Conservation (phyloP, 2,797 vertebrate genomes). For the Brachyrhaphis roseni region DNA sequence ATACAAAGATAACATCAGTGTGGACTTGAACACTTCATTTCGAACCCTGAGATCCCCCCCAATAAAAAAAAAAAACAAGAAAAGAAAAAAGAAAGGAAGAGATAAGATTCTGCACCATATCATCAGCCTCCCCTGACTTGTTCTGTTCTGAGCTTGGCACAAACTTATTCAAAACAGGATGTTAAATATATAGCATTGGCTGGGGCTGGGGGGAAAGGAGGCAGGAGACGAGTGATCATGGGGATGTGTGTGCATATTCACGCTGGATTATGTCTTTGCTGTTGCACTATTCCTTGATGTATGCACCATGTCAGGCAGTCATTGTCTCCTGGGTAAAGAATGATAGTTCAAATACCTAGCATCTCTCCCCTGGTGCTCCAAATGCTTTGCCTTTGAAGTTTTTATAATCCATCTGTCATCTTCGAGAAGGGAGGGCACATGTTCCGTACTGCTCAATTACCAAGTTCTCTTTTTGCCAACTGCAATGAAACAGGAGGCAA, state of each 20-base stretch:
- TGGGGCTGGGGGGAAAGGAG: conserved; percentile 39
- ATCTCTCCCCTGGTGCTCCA: conserved; percentile 97
- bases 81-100: background rate
- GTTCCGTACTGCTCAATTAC: conserved; percentile 98
- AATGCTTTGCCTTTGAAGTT: conserved; percentile 98
- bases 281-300: conserved; percentile 97
- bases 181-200: conserved; percentile 90
- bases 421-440: conserved; percentile 96
- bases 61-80: background rate
- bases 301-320: conserved; percentile 95
- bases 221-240: conserved; percentile 64
- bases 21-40: conserved; percentile 1
- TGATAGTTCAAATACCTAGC: conserved; percentile 99
- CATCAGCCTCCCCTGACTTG: conserved; percentile 47
- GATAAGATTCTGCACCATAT: conserved; percentile 27
- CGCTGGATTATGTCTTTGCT: conserved; percentile 95
- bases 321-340: conserved; percentile 99
- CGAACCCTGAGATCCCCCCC: conserved; percentile 5
- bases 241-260: conserved; percentile 44
- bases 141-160: conserved; percentile 79
- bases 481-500: conserved; percentile 91
- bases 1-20: background rate
- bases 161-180: conserved; percentile 93
- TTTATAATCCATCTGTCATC: conserved; percentile 99
- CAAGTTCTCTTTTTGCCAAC: conserved; percentile 92